Percentiles rank a stretch among this genome's conserved stretches.
These are phyloP conservation scores for Halichoerus grypus DNA, from an alignment of 2,113 vertebrate species.

Conservation along the genomic window DNA sequence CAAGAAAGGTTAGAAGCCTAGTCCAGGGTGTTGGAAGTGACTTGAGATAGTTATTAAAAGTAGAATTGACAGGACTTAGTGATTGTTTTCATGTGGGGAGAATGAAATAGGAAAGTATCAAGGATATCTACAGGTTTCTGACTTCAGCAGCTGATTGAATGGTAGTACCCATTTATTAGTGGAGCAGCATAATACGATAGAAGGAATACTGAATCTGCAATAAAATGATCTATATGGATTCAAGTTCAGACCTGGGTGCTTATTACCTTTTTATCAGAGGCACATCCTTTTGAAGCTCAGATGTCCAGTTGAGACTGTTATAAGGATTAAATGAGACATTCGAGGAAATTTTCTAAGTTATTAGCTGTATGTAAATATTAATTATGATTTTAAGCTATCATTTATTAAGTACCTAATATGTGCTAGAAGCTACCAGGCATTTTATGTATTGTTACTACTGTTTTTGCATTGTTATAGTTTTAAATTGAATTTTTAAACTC, in stretches of 20 bases:
- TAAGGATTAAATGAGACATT: not conserved
- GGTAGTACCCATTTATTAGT: not conserved
- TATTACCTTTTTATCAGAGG: not conserved
- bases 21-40: not conserved
- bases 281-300: not conserved
- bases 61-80: not conserved
- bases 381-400: not conserved
- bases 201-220: not conserved
- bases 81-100: slow-evolving; percentile 13
- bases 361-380: slow-evolving; percentile 27
- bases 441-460: not conserved
- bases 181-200: not conserved
- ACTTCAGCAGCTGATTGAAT: not conserved
- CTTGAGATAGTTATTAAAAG: not conserved
- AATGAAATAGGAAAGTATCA: not conserved
- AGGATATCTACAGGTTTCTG: not conserved
- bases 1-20: not conserved
- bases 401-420: slow-evolving; percentile 19
- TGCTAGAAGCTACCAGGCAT: not conserved
- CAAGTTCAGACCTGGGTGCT: not conserved
- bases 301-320: not conserved
- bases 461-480: slow-evolving; percentile 44
- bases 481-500: slow-evolving; percentile 33
- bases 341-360: slow-evolving; percentile 41
- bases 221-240: not conserved